Evolutionary conservation across 2,888 invertebrate genomes (phyloP).

Genomic region (Nineta flava): DNA sequence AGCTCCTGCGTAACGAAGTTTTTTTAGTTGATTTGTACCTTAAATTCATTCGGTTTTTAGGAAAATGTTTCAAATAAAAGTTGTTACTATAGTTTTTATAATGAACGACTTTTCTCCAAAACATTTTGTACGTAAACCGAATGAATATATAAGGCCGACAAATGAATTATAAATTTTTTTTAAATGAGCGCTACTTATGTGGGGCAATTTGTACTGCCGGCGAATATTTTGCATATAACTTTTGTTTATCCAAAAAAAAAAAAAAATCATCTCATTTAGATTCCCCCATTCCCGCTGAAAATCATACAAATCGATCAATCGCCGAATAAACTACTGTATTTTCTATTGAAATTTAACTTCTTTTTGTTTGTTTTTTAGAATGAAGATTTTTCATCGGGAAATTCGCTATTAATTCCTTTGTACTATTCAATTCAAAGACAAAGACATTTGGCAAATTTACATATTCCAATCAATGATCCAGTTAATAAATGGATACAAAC

Average conservation of each 20-base stretch:
- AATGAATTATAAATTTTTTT: too few species aligned
- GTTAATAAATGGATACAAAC: conserved; percentile 42
- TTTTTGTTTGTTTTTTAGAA: conserved; percentile 14
- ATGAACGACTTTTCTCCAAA: too few species aligned
- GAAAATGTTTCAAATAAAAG: too few species aligned
- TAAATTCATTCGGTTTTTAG: too few species aligned
- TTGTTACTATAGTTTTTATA: too few species aligned
- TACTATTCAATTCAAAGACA: conserved; percentile 22
- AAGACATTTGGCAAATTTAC: conserved; percentile 19
- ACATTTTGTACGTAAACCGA: too few species aligned
- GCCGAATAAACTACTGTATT: neutral
- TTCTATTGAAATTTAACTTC: conserved; percentile 15
- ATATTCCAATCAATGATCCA: conserved; percentile 24
- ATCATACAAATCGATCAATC: neutral
- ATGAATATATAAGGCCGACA: too few species aligned
- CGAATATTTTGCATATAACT: too few species aligned
- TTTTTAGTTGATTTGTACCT: too few species aligned
- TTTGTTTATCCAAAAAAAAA: conserved; percentile 10
- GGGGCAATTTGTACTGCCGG: too few species aligned
- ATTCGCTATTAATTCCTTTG: conserved; percentile 20
- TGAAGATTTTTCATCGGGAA: conserved; percentile 17
- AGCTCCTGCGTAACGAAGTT: too few species aligned
- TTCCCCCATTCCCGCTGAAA: neutral
- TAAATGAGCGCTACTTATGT: too few species aligned
- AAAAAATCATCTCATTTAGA: conserved; percentile 27